A percentile compares a stretch with the other conserved stretches of the same genome.
phyloP scores from a whole-genome alignment of 2,113 vertebrate species.

The Amphilophus citrinellus region DNA sequence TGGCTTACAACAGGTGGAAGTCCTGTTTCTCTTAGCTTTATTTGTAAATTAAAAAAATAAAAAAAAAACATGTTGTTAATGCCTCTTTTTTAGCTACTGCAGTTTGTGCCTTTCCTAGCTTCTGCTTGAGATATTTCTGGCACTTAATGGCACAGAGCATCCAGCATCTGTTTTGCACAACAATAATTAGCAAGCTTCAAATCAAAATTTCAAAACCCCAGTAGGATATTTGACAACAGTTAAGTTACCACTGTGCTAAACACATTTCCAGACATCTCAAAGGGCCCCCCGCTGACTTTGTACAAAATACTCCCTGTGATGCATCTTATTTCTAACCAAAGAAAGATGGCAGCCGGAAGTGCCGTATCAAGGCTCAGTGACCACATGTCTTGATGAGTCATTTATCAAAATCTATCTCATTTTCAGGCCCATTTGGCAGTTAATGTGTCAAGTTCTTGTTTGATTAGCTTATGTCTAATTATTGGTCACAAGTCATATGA shows the following conservation, averaged over 20 bases:
- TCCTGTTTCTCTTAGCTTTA: neutral
- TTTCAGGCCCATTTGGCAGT: neutral
- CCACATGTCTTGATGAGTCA: conserved; percentile 4
- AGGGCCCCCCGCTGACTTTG: neutral
- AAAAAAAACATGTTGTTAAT: neutral
- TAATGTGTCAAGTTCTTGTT: conserved; percentile 8
- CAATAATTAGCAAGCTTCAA: neutral
- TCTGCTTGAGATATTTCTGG: neutral
- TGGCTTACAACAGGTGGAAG: neutral
- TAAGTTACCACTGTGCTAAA: neutral
- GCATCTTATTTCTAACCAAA: neutral
- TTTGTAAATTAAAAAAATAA: neutral
- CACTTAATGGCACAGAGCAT: neutral
- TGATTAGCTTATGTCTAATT: conserved; percentile 18
- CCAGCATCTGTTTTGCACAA: neutral
- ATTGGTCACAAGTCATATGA: conserved; percentile 12
- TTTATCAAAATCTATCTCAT: conserved; percentile 8
- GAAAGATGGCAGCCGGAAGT: conserved; percentile 4
- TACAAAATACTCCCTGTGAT: neutral
- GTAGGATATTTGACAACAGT: neutral
- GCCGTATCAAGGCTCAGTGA: neutral
- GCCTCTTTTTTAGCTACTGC: neutral
- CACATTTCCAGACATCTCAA: neutral
- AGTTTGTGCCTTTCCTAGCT: neutral
- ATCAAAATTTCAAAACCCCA: neutral